Conservation (phyloP, 2,888 invertebrate species). For the Tenthredo mesomela region DNA sequence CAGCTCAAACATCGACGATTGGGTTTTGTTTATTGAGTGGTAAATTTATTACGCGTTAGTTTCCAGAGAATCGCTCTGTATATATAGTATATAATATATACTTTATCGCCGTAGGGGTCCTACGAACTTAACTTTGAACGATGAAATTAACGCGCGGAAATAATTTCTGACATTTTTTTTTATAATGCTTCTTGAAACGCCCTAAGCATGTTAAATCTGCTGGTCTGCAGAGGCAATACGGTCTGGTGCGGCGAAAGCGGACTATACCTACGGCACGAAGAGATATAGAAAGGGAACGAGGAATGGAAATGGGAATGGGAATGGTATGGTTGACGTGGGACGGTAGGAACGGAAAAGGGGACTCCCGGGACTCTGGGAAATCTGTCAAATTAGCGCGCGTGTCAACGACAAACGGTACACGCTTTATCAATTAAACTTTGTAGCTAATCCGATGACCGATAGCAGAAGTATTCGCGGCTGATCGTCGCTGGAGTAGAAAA, state of each 20-base stretch:
- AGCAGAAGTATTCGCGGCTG: slow-evolving; percentile 41
- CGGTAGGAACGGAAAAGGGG: slow-evolving; percentile 51
- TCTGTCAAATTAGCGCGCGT: slow-evolving; percentile 52
- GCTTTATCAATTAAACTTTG: slow-evolving; percentile 53
- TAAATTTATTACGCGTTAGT: no score
- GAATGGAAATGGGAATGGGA: background rate
- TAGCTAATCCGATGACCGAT: slow-evolving; percentile 48
- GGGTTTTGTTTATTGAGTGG: no score
- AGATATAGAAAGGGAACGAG: background rate
- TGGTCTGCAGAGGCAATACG: background rate
- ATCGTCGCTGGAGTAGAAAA: slow-evolving; percentile 20
- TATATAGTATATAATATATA: no score
- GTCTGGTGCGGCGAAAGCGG: background rate
- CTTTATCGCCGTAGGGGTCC: background rate
- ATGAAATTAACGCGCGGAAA: background rate
- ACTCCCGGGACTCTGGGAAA: slow-evolving; percentile 43
- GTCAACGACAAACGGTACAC: slow-evolving; percentile 51
- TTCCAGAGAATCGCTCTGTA: no score
- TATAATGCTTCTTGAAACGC: background rate
- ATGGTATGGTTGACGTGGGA: background rate
- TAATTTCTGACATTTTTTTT: background rate
- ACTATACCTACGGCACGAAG: background rate
- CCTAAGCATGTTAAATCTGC: background rate
- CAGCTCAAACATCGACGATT: no score
- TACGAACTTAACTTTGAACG: background rate